Evolutionary conservation across 2,797 vertebrate genomes (phyloP), one percentile per base, ranked within the genome.

Genomic region (Pitangus sulphuratus): DNA sequence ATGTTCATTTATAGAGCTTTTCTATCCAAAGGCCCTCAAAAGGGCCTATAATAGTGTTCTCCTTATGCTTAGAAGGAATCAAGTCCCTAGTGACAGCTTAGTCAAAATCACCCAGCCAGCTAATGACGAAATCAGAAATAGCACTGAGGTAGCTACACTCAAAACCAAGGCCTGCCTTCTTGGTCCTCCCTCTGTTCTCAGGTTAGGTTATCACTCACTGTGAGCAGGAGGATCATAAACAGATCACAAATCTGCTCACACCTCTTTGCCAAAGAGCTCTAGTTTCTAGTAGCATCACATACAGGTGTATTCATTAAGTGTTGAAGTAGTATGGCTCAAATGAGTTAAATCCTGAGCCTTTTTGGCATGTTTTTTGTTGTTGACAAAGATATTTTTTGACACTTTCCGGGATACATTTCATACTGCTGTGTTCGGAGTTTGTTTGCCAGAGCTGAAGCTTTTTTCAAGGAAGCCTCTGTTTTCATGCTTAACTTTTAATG

Each of bases 401-500:
- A 7, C 53, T 85, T 89, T 39, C 12, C 1, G 5, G 42, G 25
- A 5, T 65, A 31, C 1, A 0, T 72, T 83, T 79, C 83, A 22
- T 80, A 50, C 42, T 69, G 28, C 33, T 65, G 5, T 31, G 17
- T 77, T 51, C 19, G 69, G 39, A 69, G 19, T 56, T 81, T 60
- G 16, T 45, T 83, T 96, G 64, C 45, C 28, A 66, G 70, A 83
- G 68, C 60, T 51, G 37, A 75, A 77, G 47, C 44, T 85, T 88
- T 96, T 51, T 84, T 95, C 21, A 54, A 51, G 82, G 58, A 96
- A 80, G 65, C 47, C 18, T 76, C 60, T 62, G 79, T 96, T 89
- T 86, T 66, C 37, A 31, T 93, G 79, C 85, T 90, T 93, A 95
- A 89, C 90, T 94, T 92, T 91, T 93, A 94, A 72, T 66, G 68